Evolutionary conservation across 2,797 vertebrate species (phyloP), one percentile per base, ranked within the genome.

Genomic region (Chelon auratus): DNA sequence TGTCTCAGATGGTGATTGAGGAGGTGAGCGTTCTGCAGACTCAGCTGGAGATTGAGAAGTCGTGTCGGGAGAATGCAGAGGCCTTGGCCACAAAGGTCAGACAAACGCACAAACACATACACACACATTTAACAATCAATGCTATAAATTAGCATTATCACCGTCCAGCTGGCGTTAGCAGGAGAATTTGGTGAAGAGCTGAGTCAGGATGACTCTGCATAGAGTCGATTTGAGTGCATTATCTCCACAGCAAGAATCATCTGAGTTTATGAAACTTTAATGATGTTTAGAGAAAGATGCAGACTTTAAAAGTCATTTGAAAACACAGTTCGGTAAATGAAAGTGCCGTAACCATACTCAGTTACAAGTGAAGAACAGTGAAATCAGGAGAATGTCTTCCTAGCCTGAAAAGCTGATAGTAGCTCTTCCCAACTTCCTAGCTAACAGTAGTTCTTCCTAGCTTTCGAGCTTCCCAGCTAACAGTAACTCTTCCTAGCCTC

Each of bases 1-100:
- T 95, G 87, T 95, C 94, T 74, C 94, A 95, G 91, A 95, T 95
- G 95, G 94, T 95, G 85, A 94, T 95, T 20, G 94, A 95, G 87
- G 94, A 95, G 87, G 95, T 95, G 72, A 94, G 90, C 30, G 93
- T 94, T 56, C 84, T 95, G 83, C 94, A 95, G 91, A 95, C 95
- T 53, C 94, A 95, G 87, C 93, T 95, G 72, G 94, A 95, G 85
- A 95, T 95, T 4, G 95, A 95, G 80, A 95, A 95, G 87, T 95
- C 95, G 0, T 95, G 95, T 72, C 83, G 95, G 57, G 95, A 95
- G 82, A 95, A 95, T 83, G 95, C 95, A 13, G 94, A 95, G 72
- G 95, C 94, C 40, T 75, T 95, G 72, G 95, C 95, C 56, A 95
- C 94, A 54, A 95, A 95, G 95, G 95, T 95, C 73, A 17, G 51